Evolutionary conservation across 2,797 vertebrate species (phyloP), one percentile per base, ranked within the genome.

Genomic region (Spea hammondii): DNA sequence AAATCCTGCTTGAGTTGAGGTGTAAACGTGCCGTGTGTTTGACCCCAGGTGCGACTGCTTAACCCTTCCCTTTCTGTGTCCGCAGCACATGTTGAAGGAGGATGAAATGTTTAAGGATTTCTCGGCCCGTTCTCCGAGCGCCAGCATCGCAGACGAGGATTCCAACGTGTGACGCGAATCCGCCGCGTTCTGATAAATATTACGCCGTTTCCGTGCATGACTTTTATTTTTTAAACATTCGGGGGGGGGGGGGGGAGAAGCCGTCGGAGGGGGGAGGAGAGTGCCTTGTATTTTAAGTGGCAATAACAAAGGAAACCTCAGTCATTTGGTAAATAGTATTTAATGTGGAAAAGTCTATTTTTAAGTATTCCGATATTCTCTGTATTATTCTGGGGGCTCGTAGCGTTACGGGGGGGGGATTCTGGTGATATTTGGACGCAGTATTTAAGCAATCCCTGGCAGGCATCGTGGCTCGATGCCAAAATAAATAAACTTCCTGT

Each of bases 61-160:
- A 32, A 32, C 32, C 32, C 32, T 32, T 32, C 32, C 32, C 32
- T 32, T 32, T 32, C 50, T 50, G 12, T 13, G n/a, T n/a, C 57
- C 46, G 17, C 86, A 99, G 98, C 97, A 97, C 89, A 99, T 97
- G 98, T 82, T 99, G 72, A 99, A 99, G 87, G 96, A 99, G 53
- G 98, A 99, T 0, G 96, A 98, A 76, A 92, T 99, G 91, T 99
- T 99, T 85, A 96, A 93, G 84, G 96, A 96, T 86, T 89, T 92
- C 76, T 92, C 94, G 0, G 88, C 89, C 32, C 60, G 93, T 76
- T 99, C 95, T 1, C 95, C 95, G 0, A 95, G 94, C 83, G 88
- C 90, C 90, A 97, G 95, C 59, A 88, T 96, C 47, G 96, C 94
- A 10, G 96, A 99, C 0, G 95, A 98, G 59, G 96, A 99, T 84